Base-by-base conservation (phyloP, 2,888 invertebrate genomes). In the Dicycla oo region DNA sequence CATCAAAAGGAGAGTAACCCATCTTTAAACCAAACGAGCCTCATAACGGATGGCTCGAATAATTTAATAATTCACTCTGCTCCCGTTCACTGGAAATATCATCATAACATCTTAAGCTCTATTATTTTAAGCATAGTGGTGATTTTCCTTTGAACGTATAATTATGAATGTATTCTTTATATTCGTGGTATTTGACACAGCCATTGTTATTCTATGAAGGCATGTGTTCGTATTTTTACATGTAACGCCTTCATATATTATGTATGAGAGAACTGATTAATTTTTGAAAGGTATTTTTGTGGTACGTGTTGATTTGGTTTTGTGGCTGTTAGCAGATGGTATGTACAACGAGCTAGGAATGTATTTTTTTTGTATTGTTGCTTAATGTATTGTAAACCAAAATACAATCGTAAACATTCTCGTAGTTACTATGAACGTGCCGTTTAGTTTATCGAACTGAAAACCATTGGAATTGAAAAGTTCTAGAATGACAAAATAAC, bases 21-120 rank as follows among this genome's bases (percentile, higher is more conserved):
- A 74, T 80, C 80, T 77, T 81, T 60, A 76, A 78, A 79, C 62
- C 79, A 88, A 92, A 92, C 90, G 85, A 66, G 78, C 85, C 91
- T 85, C 76, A 77, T 81, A 84, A 88, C 87, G 87, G 86, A 90
- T 90, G 88, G 86, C 88, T 87, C 88, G 89, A 91, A 91, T 93
- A 91, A 92, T 93, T 92, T 92, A 92, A 93, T 94, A 92, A 92
- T 92, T 92, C 91, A 90, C 86, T 85, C 71, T 82, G 72, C 80
- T 85, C 75, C 76, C 80, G 81, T 76, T 81, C 86, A 69, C 81
- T 72, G 76, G 73, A 88, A 90, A 91, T 88, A 87, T 86, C 85
- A 89, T 81, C 30, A 54, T n/a, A 54, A 62, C 10, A 91, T 86
- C 82, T 82, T 86, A 86, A 81, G 73, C 88, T 87, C 83, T 93